phyloP scores from a whole-genome alignment of 1,140 invertebrate species.

The Bombus picipes region DNA sequence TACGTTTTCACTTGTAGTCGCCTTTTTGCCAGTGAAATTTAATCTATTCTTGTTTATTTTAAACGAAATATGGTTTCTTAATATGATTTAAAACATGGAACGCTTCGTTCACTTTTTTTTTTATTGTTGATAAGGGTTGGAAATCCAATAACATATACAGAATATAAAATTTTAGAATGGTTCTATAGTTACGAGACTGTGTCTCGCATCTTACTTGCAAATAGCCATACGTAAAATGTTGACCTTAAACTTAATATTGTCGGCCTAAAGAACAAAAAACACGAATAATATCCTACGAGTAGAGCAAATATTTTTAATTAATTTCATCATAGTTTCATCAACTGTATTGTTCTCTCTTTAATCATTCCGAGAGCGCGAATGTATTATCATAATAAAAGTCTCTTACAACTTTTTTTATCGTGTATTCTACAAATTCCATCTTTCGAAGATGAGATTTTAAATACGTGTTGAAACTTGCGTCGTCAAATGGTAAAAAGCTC shows the following conservation, averaged over 20 bases:
- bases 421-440: not conserved
- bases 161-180: not conserved
- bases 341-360: conserved; percentile 1
- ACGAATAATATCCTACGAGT: not conserved
- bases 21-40: no score
- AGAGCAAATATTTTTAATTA: conserved; percentile 2
- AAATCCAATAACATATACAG: no score
- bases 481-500: not conserved
- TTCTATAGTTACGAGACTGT: not conserved
- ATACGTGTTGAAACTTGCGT: not conserved
- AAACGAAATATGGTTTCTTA: no score
- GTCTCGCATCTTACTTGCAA: not conserved
- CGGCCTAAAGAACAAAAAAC: not conserved
- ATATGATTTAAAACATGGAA: no score
- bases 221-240: conserved; percentile 14
- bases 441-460: not conserved
- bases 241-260: conserved; percentile 5
- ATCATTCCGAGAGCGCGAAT: conserved; percentile 20
- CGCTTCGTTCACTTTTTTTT: no score
- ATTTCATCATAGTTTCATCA: not conserved
- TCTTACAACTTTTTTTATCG: not conserved
- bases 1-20: no score
- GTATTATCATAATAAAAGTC: conserved; percentile 5
- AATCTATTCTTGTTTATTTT: no score
- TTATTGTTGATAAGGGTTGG: no score